phyloP scores from a whole-genome alignment of 2,888 invertebrate genomes.

The Drosophila picticornis region DNA sequence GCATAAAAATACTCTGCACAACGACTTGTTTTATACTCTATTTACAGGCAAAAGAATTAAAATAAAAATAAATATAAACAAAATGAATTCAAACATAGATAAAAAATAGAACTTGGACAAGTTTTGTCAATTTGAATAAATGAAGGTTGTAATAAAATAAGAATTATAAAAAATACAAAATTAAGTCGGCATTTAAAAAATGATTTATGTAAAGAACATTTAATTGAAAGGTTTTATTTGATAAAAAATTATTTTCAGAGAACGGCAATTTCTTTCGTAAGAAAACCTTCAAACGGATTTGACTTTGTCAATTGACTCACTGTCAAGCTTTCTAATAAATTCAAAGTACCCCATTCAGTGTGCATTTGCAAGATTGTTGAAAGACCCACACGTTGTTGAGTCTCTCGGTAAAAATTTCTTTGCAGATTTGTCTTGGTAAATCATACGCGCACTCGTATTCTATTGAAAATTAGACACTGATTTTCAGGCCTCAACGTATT shows the following conservation, averaged over 20 bases:
- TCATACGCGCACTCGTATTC: slow-evolving; percentile 65
- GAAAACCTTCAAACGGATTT: not conserved
- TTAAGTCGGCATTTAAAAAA: not conserved
- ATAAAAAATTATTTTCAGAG: not conserved
- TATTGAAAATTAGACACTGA: slow-evolving; percentile 68
- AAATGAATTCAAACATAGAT: not conserved
- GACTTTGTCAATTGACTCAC: too few species aligned
- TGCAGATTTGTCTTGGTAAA: slow-evolving; percentile 65
- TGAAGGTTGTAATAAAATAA: not conserved
- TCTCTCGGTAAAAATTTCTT: slow-evolving; percentile 27
- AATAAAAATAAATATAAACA: not conserved
- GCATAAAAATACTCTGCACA: slow-evolving; percentile 3
- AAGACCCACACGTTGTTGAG: slow-evolving; percentile 42
- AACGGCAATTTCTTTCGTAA: not conserved
- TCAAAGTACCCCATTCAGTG: not conserved
- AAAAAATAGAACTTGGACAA: not conserved
- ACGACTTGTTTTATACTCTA: slow-evolving; percentile 53
- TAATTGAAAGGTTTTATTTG: not conserved
- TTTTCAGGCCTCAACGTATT: slow-evolving; percentile 16
- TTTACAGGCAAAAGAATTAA: not conserved
- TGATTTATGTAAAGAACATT: not conserved
- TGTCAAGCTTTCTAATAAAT: not conserved
- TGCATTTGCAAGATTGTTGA: slow-evolving; percentile 21
- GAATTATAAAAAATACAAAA: not conserved
- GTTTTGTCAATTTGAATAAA: not conserved